Conservation (phyloP, 2,888 invertebrate genomes). For the Epinotia bilunana region DNA sequence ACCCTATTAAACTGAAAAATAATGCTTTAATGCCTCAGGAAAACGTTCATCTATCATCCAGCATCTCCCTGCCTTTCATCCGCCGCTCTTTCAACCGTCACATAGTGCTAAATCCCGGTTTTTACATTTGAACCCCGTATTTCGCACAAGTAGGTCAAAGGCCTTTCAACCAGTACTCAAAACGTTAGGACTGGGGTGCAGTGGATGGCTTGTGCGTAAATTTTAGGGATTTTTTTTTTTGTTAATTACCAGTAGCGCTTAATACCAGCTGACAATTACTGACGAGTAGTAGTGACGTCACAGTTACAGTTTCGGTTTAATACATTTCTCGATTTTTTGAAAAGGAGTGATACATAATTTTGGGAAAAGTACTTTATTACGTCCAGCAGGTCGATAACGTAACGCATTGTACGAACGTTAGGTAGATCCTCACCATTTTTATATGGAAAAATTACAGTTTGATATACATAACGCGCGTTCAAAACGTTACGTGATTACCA, state of each 20-base stretch:
- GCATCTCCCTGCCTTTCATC: neutral
- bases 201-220: conserved; percentile 1
- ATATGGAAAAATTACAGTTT: no score
- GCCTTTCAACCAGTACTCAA: conserved; percentile 17
- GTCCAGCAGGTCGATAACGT: no score
- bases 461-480: no score
- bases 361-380: no score
- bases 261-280: no score
- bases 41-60: conserved; percentile 15
- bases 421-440: no score
- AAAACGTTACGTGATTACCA: no score
- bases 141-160: conserved; percentile 36
- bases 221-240: neutral
- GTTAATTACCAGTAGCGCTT: neutral
- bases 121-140: conserved; percentile 5
- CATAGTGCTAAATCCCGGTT: conserved; percentile 13
- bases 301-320: no score
- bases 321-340: no score
- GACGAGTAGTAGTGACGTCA: no score
- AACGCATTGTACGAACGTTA: no score
- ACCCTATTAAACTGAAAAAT: neutral
- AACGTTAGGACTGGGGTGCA: neutral
- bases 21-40: neutral
- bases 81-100: neutral
- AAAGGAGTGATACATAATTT: no score